Evolutionary conservation across 2,888 invertebrate genomes (phyloP), one percentile per base, ranked within the genome.

Genomic region (Papilio demoleus): DNA sequence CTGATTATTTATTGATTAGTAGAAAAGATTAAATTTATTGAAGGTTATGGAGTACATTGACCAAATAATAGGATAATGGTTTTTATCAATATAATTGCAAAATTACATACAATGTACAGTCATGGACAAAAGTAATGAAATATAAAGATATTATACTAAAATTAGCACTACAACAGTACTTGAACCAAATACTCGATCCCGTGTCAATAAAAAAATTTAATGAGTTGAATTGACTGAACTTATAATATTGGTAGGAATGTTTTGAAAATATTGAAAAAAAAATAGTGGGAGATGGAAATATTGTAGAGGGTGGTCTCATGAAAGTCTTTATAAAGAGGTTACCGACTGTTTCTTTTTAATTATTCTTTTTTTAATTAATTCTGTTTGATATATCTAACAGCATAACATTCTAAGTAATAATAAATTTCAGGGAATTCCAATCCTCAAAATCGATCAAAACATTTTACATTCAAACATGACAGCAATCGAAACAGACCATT

Each of bases 21-120:
- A 50, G 12, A 50, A 50, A 24, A 14, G 22, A 50, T 50, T 27
- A 50, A 50, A 50, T 12, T 24, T 27, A 50, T 50, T 24, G 5
- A 50, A 50, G 24, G 22, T 50, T 22, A 50, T 22, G 24, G 24
- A 50, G 47, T 50, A 50, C 47, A 50, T 24, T 24, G 47, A 50
- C 47, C 47, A 47, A 47, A 47, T 45, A 45, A 45, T 47, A 47
- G 47, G 22, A 47, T 47, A 22, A 47, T 47, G 12, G 47, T 12
- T 5, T 24, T 47, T 24, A 47, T 47, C 19, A 24, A 47, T 47
- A 47, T 47, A 17, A 50, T 17, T 24, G 50, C 6, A 14, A 50
- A 19, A 47, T 47, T 47, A 47, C 42, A 19, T n/a, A 17, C 42
- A 45, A 1, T 45, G 17, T 45, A 45, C 19, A 45, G 8, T 45